Percentiles rank a stretch among this genome's conserved stretches.
Evolutionary conservation across 2,888 invertebrate species (phyloP).

Genomic region (Creontiades dilutus): DNA sequence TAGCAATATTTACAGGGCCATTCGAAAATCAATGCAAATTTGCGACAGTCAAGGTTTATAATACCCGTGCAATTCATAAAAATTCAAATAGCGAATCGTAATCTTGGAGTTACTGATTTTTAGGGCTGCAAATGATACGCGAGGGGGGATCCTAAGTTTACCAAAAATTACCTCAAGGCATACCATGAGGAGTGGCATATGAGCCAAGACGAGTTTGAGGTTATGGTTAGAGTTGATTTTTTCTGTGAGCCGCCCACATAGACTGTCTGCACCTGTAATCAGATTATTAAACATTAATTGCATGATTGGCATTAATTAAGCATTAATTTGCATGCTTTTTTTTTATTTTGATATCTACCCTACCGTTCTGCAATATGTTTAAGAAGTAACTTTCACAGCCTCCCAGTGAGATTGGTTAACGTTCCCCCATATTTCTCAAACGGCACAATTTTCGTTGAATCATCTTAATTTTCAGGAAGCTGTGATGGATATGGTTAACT

Average conservation of each 20-base stretch:
- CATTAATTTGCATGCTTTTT: too few relatives aligned
- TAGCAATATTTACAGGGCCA: slow-evolving; percentile 36
- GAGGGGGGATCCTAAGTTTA: slow-evolving; percentile 50
- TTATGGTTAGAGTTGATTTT: slow-evolving; percentile 95
- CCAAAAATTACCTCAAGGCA: slow-evolving; percentile 87
- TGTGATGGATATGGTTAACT: too few relatives aligned
- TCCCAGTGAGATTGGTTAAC: too few relatives aligned
- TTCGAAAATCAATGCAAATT: slow-evolving; percentile 13
- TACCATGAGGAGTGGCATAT: slow-evolving; percentile 96
- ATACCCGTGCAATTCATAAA: slow-evolving; percentile 40
- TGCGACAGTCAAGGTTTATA: neutral
- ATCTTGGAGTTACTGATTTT: slow-evolving; percentile 11
- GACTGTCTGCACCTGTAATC: slow-evolving; percentile 92
- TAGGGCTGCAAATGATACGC: neutral
- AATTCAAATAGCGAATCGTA: neutral
- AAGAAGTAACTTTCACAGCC: too few relatives aligned
- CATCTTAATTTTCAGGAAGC: too few relatives aligned
- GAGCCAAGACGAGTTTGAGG: slow-evolving; percentile 93
- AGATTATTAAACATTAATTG: neutral
- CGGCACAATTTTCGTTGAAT: too few relatives aligned
- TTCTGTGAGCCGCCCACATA: slow-evolving; percentile 95
- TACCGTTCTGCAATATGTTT: too few relatives aligned
- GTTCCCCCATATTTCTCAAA: too few relatives aligned
- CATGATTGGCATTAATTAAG: too few relatives aligned
- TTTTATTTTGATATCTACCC: too few relatives aligned